phyloP scores from a whole-genome alignment of 1,140 invertebrate species.

The Saccostrea echinata region DNA sequence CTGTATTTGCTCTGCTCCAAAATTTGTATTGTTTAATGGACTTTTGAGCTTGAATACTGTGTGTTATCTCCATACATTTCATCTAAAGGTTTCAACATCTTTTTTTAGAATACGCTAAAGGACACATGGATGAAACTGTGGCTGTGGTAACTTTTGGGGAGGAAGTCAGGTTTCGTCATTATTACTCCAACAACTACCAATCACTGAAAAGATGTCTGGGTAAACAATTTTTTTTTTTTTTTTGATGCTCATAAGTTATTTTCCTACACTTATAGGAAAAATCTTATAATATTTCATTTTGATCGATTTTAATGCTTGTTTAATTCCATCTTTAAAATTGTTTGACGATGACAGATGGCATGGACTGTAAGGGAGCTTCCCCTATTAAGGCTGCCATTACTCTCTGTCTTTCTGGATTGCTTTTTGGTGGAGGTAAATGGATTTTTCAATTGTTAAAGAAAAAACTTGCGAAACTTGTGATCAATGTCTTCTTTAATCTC shows the following conservation, averaged over 20 bases:
- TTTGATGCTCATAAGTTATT: background rate
- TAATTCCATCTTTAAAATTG: background rate
- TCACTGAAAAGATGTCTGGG: background rate
- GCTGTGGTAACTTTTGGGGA: background rate
- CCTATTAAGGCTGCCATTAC: background rate
- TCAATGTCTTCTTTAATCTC: too few relatives aligned
- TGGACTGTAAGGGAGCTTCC: background rate
- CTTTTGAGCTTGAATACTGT: too few relatives aligned
- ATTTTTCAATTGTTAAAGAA: background rate
- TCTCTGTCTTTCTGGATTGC: background rate
- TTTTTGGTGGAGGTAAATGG: background rate
- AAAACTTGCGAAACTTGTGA: background rate
- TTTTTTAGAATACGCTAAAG: background rate
- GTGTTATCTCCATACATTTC: too few relatives aligned
- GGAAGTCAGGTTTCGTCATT: background rate
- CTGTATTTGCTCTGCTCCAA: too few relatives aligned
- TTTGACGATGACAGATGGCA: background rate
- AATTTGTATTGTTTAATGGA: too few relatives aligned
- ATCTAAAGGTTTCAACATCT: background rate
- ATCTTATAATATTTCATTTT: background rate
- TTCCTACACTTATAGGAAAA: background rate
- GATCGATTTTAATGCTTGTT: background rate
- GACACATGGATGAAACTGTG: background rate
- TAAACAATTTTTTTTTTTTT: background rate
- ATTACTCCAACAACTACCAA: background rate